These are phyloP conservation scores for Baryphthengus martii DNA, from an alignment of 2,113 vertebrate genomes.

Conservation along the genomic window DNA sequence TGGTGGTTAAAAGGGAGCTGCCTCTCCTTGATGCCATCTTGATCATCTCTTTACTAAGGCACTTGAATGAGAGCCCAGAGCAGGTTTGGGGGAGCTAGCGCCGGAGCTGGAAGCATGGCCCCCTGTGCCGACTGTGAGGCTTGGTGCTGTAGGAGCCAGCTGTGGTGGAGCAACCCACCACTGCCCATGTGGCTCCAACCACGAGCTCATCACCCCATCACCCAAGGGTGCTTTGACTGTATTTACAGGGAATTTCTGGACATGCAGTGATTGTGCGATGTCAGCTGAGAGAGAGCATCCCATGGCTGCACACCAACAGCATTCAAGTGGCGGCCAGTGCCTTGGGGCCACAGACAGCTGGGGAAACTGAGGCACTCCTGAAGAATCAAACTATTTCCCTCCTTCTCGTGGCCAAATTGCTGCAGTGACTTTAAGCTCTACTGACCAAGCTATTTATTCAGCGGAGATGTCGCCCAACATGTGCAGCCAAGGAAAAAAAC, in stretches of 20 bases:
- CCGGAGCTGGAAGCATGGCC: accelerated
- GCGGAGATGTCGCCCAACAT: background rate
- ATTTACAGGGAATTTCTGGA: background rate
- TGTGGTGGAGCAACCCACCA: accelerated
- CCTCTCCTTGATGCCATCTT: background rate
- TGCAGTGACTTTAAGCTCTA: background rate
- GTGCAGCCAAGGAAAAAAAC: background rate
- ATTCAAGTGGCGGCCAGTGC: accelerated
- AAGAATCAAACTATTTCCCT: background rate
- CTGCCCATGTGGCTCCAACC: accelerated
- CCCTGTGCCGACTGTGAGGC: background rate
- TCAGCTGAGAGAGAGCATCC: background rate
- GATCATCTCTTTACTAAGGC: accelerated
- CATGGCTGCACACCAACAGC: accelerated
- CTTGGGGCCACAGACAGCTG: too few species aligned
- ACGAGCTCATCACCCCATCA: background rate
- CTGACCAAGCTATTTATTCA: background rate
- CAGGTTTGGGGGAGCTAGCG: background rate
- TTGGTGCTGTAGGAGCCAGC: accelerated
- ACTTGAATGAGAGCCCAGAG: background rate
- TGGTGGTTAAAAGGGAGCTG: background rate
- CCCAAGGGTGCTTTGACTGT: background rate
- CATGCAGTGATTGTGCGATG: accelerated
- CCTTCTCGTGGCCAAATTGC: background rate
- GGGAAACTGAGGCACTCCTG: background rate